These are phyloP conservation scores for Catocala fraxini DNA, from an alignment of 2,888 invertebrate species.

Conservation along the genomic window DNA sequence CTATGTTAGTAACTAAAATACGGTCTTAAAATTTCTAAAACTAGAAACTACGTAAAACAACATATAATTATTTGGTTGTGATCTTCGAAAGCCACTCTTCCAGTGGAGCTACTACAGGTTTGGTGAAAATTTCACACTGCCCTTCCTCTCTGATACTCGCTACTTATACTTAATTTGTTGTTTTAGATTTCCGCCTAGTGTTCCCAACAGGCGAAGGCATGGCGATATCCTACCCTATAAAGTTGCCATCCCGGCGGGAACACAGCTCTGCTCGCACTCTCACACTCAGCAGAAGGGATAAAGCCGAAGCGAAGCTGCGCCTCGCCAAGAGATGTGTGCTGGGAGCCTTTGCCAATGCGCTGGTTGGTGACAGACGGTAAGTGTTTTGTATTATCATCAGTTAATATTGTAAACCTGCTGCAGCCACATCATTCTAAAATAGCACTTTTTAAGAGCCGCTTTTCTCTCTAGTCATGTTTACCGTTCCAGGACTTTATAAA, in stretches of 20 bases:
- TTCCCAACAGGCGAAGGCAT: conserved; percentile 82
- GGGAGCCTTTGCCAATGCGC: conserved; percentile 70
- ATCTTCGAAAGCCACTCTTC: too few relatives aligned
- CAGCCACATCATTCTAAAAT: too few relatives aligned
- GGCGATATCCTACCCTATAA: conserved; percentile 79
- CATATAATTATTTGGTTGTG: too few relatives aligned
- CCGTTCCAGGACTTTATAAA: neutral
- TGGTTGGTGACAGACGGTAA: conserved; percentile 69
- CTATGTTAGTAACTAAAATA: too few relatives aligned
- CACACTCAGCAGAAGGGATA: conserved; percentile 82
- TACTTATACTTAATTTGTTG: too few relatives aligned
- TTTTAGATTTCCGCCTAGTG: conserved; percentile 81
- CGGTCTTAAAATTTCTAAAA: too few relatives aligned
- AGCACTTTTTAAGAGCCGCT: too few relatives aligned
- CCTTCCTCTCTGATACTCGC: too few relatives aligned
- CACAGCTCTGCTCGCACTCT: conserved; percentile 79
- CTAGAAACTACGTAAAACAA: too few relatives aligned
- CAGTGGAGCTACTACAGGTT: too few relatives aligned
- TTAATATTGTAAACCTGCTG: neutral
- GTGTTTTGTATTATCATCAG: conserved; percentile 12
- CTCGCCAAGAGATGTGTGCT: conserved; percentile 76
- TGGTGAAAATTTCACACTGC: too few relatives aligned
- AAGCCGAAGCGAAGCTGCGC: conserved; percentile 77
- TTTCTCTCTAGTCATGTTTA: too few relatives aligned
- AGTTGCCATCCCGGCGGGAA: conserved; percentile 77